Evolutionary conservation across 2,797 vertebrate genomes (phyloP).

Genomic region (Parambassis ranga): DNA sequence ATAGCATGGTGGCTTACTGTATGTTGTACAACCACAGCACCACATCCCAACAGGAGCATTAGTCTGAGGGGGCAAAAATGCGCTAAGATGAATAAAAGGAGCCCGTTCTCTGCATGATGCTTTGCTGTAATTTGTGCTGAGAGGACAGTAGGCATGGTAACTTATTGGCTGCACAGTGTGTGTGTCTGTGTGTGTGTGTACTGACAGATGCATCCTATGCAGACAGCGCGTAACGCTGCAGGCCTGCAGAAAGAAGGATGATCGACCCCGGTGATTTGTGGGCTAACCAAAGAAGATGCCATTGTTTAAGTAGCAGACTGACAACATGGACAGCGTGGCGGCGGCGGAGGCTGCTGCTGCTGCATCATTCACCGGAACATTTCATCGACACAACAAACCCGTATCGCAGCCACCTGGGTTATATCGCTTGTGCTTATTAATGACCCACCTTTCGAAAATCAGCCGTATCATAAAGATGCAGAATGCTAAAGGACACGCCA

Average conservation of each 20-base stretch:
- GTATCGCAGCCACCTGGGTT: constrained; percentile 12
- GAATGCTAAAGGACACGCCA: constrained; percentile 94
- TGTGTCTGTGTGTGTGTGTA: not conserved
- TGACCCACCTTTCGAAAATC: constrained; percentile 94
- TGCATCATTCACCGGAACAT: constrained; percentile 22
- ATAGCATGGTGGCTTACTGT: no score
- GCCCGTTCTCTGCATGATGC: not conserved
- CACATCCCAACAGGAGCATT: not conserved
- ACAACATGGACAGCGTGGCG: constrained; percentile 12
- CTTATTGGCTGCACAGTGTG: constrained; percentile 27
- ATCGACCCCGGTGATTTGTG: constrained; percentile 47
- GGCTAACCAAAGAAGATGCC: constrained; percentile 64
- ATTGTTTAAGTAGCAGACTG: constrained; percentile 62
- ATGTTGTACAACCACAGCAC: constrained; percentile 5
- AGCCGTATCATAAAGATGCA: constrained; percentile 96
- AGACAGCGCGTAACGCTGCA: constrained; percentile 45
- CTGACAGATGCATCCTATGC: constrained; percentile 43
- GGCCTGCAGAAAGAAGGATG: constrained; percentile 63
- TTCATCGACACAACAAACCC: constrained; percentile 22
- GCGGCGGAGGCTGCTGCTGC: no score
- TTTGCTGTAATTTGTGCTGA: not conserved
- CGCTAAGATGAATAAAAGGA: not conserved
- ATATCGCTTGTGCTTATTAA: constrained; percentile 3
- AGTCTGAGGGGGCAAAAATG: not conserved
- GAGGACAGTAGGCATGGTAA: constrained; percentile 9